These are phyloP conservation scores for Nephrotoma appendiculata DNA, from an alignment of 2,888 invertebrate species.

Conservation along the genomic window DNA sequence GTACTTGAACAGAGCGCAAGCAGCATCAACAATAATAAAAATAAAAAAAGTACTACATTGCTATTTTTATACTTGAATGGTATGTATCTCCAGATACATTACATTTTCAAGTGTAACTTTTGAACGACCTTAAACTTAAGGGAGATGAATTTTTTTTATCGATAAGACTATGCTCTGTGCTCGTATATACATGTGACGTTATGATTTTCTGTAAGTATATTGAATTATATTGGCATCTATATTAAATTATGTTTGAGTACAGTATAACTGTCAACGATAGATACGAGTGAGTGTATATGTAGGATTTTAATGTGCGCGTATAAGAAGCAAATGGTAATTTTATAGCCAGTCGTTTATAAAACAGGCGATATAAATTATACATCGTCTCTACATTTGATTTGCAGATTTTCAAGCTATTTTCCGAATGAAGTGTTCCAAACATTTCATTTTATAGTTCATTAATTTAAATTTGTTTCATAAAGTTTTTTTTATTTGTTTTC, in stretches of 20 bases:
- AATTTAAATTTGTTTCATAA: background rate
- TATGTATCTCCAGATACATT: background rate
- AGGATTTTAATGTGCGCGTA: background rate
- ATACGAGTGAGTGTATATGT: too few relatives aligned
- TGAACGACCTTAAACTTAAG: background rate
- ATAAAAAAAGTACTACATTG: background rate
- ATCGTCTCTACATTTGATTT: too few relatives aligned
- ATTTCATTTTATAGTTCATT: background rate
- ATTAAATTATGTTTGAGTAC: background rate
- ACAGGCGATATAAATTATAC: too few relatives aligned
- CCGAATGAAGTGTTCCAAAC: background rate
- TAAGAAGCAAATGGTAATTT: background rate
- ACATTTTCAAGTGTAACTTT: background rate
- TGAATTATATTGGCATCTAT: background rate
- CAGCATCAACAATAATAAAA: background rate
- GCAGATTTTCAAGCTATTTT: background rate
- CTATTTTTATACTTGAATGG: background rate
- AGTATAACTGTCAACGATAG: background rate
- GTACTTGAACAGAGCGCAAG: background rate
- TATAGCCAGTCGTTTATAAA: background rate
- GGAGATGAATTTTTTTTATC: background rate
- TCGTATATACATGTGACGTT: background rate
- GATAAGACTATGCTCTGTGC: background rate
- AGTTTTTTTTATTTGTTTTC: background rate
- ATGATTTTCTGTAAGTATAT: background rate